Evolutionary conservation across 2,113 vertebrate genomes (phyloP).

Genomic region (Corynorhinus townsendii): DNA sequence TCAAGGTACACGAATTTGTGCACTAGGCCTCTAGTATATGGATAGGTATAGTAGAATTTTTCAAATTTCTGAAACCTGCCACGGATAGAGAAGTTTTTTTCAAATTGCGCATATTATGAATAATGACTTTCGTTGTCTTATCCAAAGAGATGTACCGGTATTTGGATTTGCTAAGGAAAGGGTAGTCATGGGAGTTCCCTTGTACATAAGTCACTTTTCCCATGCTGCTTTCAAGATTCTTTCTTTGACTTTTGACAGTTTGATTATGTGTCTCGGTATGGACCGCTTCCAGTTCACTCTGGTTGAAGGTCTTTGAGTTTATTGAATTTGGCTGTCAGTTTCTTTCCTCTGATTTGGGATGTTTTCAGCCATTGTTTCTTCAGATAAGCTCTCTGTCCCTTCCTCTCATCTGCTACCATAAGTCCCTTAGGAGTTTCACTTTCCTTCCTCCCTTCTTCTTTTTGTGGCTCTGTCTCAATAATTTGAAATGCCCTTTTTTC

Average conservation of each 20-base stretch:
- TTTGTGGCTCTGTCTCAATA: background rate
- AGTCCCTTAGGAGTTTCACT: background rate
- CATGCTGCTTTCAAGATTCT: background rate
- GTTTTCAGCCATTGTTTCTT: background rate
- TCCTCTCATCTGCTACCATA: background rate
- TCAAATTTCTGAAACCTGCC: background rate
- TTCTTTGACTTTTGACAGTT: background rate
- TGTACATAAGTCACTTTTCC: background rate
- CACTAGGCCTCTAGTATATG: too few species aligned
- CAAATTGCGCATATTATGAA: background rate
- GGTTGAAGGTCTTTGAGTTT: background rate
- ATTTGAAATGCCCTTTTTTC: background rate
- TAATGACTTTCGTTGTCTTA: background rate
- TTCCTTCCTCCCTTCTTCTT: background rate
- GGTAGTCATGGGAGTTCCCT: background rate
- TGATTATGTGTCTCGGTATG: background rate
- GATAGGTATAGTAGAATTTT: background rate
- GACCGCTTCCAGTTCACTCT: background rate
- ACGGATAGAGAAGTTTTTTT: background rate
- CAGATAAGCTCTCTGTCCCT: background rate
- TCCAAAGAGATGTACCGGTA: background rate
- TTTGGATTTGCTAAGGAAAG: background rate
- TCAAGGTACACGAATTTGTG: too few species aligned
- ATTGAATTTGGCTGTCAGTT: background rate
- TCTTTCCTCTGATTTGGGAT: background rate